A percentile compares a stretch with the other conserved stretches of the same genome.
These are phyloP conservation scores for Dasysyrphus albostriatus DNA, from an alignment of 2,888 invertebrate genomes.

Conservation along the genomic window DNA sequence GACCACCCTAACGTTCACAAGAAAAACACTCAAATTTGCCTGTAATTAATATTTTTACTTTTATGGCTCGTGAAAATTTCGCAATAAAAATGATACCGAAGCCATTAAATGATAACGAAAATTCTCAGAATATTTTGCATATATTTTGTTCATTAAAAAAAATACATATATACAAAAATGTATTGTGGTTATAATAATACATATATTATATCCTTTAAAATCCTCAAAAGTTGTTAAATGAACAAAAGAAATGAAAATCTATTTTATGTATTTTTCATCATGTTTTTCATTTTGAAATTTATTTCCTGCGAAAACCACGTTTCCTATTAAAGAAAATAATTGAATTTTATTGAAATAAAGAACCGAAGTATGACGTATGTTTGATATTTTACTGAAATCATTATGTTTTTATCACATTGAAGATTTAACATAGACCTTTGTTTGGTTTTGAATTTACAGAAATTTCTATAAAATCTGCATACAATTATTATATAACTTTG, in stretches of 20 bases:
- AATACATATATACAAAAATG: no score
- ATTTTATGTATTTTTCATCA: not conserved
- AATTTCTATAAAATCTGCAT: no score
- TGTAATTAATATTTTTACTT: slow-evolving; percentile 8
- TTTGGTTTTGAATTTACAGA: no score
- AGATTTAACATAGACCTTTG: no score
- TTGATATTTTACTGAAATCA: no score
- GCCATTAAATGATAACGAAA: not conserved
- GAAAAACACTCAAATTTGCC: not conserved
- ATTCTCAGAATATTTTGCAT: not conserved
- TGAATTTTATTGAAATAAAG: not conserved
- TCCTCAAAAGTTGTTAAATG: not conserved
- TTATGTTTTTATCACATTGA: no score
- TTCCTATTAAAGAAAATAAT: not conserved
- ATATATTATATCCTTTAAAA: not conserved
- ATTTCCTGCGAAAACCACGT: not conserved
- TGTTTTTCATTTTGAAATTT: not conserved
- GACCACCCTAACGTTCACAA: no score
- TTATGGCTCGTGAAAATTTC: slow-evolving; percentile 10
- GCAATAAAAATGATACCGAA: not conserved
- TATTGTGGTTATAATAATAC: not conserved
- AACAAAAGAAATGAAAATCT: not conserved
- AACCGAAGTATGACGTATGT: not conserved
- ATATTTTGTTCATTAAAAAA: not conserved
- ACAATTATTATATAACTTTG: no score